Base-by-base conservation (phyloP, 2,888 invertebrate genomes). In the Anodontia alba region DNA sequence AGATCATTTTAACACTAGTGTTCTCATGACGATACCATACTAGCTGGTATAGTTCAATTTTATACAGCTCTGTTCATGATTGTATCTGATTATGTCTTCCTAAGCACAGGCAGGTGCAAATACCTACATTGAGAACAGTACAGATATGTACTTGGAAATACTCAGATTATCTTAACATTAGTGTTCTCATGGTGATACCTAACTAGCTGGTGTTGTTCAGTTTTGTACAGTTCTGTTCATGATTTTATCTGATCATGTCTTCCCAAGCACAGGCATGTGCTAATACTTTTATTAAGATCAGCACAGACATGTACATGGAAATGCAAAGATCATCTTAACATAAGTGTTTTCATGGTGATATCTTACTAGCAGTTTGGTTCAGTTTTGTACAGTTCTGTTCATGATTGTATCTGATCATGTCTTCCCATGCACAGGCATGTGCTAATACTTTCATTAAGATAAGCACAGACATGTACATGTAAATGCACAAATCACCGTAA, bases 191-290 rank as follows among this genome's bases (percentile, higher is more conserved):
- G n/a, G n/a, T n/a, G n/a, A n/a, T n/a, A n/a, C n/a, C n/a, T n/a
- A n/a, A n/a, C n/a, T 42, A 42, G 15, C 8, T 15, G 7, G 42
- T 42, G 42, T 42, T 42, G 42, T 42, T 10, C 8, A 10, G 8
- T 42, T 10, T 42, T 42, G 7, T 10, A 10, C 42, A 42, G 15
- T 15, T 10, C 15, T 42, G 15, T 15, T 15, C 15, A 42, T 10
- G 42, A 15, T 15, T 7, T 42, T 42, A 42, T 42, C 42, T 42
- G 42, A 42, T 42, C 8, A 42, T 42, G 8, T 5, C 20, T 51
- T 51, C 51, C 51, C 51, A 51, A 51, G 51, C 51, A 51, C 51
- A 51, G 51, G 23, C 51, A 51, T 51, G 51, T 51, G 51, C 51
- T n/a, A 51, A 51, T 51, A 12, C 10, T 51, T n/a, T 51, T 10